A percentile compares a stretch with the other conserved stretches of the same genome.
Evolutionary conservation across 2,888 invertebrate species (phyloP).

Genomic region (Metopia argyrocephala): DNA sequence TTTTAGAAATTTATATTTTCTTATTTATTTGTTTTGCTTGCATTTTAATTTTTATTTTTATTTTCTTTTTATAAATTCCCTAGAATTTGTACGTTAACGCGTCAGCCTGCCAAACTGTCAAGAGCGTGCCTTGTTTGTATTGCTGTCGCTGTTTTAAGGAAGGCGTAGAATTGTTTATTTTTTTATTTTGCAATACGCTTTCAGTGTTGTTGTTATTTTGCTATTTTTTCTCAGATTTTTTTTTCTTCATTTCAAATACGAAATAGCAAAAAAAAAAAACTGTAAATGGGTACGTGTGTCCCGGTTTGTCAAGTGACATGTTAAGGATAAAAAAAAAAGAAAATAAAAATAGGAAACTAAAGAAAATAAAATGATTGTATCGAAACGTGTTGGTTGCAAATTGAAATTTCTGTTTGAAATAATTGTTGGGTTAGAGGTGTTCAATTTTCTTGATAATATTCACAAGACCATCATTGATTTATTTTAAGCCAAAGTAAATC

Average conservation of each 20-base stretch:
- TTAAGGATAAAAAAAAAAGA: slow-evolving; percentile 39
- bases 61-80: slow-evolving; percentile 51
- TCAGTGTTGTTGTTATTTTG: not conserved
- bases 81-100: slow-evolving; percentile 63
- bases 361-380: slow-evolving; percentile 29
- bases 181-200: too few species aligned
- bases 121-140: slow-evolving; percentile 59
- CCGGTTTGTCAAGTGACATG: slow-evolving; percentile 64
- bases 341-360: slow-evolving; percentile 17
- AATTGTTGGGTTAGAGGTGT: not conserved
- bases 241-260: not conserved
- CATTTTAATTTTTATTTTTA: not conserved
- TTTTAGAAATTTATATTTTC: slow-evolving; percentile 25
- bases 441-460: not conserved
- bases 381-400: slow-evolving; percentile 59
- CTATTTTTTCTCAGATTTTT: not conserved
- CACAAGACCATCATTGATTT: not conserved
- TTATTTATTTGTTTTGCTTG: slow-evolving; percentile 7
- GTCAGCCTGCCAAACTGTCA: slow-evolving; percentile 64
- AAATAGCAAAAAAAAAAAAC: slow-evolving; percentile 29
- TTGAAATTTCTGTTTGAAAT: slow-evolving; percentile 42
- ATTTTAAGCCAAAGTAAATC: not conserved
- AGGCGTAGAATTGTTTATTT: slow-evolving; percentile 12
- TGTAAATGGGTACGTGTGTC: slow-evolving; percentile 63
- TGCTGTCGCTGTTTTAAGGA: not conserved